A percentile compares a stretch with the other conserved stretches of the same genome.
phyloP scores from a whole-genome alignment of 1,140 invertebrate species.

The Plodia interpunctella region DNA sequence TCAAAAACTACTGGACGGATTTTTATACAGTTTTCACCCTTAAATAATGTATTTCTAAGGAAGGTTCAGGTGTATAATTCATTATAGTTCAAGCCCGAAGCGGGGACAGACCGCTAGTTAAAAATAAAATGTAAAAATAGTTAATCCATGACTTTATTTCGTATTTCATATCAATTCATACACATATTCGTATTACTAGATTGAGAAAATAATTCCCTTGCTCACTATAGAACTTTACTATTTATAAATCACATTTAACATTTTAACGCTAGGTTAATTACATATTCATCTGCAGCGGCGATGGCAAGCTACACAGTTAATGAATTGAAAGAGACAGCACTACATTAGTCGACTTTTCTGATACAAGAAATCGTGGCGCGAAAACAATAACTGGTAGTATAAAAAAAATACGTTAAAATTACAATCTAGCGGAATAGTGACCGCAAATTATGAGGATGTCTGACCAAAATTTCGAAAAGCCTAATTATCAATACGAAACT shows the following conservation, averaged over 20 bases:
- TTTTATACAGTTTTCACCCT: too few relatives aligned
- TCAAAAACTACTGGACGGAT: too few relatives aligned
- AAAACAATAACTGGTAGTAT: neutral
- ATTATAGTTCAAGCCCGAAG: too few relatives aligned
- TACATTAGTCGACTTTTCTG: conserved; percentile 18
- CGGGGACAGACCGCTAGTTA: neutral
- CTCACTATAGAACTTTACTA: conserved; percentile 52
- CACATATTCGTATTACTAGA: conserved; percentile 54
- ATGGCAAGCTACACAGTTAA: conserved; percentile 52
- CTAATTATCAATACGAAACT: too few relatives aligned
- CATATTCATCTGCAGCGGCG: conserved; percentile 40
- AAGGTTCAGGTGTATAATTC: too few relatives aligned
- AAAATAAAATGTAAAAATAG: conserved; percentile 45
- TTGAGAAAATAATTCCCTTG: conserved; percentile 56
- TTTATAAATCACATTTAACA: conserved; percentile 68
- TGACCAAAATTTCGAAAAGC: too few relatives aligned
- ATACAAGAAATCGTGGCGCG: neutral
- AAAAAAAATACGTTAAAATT: too few relatives aligned
- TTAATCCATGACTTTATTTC: conserved; percentile 68
- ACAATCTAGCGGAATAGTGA: too few relatives aligned
- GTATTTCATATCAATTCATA: conserved; percentile 60
- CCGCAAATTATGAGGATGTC: too few relatives aligned
- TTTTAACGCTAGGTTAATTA: conserved; percentile 51
- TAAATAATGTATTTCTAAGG: too few relatives aligned
- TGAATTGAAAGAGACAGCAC: conserved; percentile 25